Evolutionary conservation across 2,888 invertebrate species (phyloP), one percentile per base, ranked within the genome.

Genomic region (Eupeodes luniger): DNA sequence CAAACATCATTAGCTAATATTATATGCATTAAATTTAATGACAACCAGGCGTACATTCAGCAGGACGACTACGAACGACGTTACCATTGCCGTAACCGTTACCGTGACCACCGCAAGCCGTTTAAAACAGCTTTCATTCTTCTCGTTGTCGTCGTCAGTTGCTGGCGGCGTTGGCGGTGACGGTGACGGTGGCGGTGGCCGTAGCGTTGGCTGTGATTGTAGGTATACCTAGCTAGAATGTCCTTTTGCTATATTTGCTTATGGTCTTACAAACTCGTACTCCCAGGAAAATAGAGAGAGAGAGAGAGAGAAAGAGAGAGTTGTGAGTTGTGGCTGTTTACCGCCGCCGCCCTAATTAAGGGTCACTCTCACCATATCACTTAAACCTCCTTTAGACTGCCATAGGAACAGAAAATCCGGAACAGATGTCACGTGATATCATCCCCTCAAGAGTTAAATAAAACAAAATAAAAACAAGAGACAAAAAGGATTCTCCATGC

Each of bases 1-100:
- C 92, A 93, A 93, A 93, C 93, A 93, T 92, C 93, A 93, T 93
- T 93, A 93, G 93, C 93, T 92, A 92, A 93, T 93, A 93, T 93
- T 92, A 93, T 93, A 93, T 92, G 93, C 93, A 93, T 93, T 93
- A 93, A 93, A 92, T 93, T 93, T 93, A 92, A 93, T 93, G 92
- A 92, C 91, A 90, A 91, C 40, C 74, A 70, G 62, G 53, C 47
- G 64, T 69, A 66, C 67, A 59, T n/a, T 40, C 36, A 74, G 61
- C 5, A 47, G 27, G 55, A 51, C 34, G 66, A 12, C 36, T n/a
- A 51, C 34, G 66, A 12, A 51, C 34, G 66, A 12, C 36, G 36
- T 55, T 55, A 19, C 49, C 49, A 49, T 49, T 49, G 11, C 62
- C 34, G 4, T 66, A 51, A n/a, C 19, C 40, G 70, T 72, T 72